Conservation (phyloP, 2,888 invertebrate species). For the Sphaerophoria rueppellii region DNA sequence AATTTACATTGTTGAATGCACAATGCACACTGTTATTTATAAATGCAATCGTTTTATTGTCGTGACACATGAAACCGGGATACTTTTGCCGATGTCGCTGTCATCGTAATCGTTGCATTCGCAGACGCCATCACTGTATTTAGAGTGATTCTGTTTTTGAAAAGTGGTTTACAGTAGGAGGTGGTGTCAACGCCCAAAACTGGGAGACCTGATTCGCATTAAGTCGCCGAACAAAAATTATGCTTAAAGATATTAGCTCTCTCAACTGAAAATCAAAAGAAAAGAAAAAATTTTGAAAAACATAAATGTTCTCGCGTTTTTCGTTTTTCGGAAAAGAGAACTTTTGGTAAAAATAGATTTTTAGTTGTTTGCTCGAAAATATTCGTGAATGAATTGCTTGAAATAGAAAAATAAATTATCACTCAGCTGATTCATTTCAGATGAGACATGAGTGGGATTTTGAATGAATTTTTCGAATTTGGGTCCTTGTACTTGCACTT, state of each 20-base stretch:
- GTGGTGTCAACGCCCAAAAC: too few relatives aligned
- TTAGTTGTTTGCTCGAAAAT: neutral
- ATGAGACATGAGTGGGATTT: slow-evolving; percentile 3
- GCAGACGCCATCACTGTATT: too few relatives aligned
- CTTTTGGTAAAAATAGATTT: slow-evolving; percentile 38
- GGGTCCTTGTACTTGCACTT: slow-evolving; percentile 51
- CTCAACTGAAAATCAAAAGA: too few relatives aligned
- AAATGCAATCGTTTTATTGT: slow-evolving; percentile 22
- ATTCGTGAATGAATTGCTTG: neutral
- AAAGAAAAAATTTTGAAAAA: too few relatives aligned
- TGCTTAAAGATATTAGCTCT: too few relatives aligned
- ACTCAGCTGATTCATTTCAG: neutral
- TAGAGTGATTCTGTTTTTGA: too few relatives aligned
- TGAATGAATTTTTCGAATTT: slow-evolving; percentile 18
- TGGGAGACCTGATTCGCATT: too few relatives aligned
- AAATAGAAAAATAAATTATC: slow-evolving; percentile 22
- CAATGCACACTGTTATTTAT: slow-evolving; percentile 30
- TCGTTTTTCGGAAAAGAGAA: neutral
- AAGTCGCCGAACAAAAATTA: too few relatives aligned
- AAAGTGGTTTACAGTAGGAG: too few relatives aligned
- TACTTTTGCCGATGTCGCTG: slow-evolving; percentile 30
- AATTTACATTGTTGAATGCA: neutral
- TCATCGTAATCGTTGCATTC: neutral
- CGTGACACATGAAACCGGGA: slow-evolving; percentile 33
- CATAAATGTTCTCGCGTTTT: too few relatives aligned